Evolutionary conservation across 2,888 invertebrate species (phyloP).

Genomic region (Pseudococcus viburni): DNA sequence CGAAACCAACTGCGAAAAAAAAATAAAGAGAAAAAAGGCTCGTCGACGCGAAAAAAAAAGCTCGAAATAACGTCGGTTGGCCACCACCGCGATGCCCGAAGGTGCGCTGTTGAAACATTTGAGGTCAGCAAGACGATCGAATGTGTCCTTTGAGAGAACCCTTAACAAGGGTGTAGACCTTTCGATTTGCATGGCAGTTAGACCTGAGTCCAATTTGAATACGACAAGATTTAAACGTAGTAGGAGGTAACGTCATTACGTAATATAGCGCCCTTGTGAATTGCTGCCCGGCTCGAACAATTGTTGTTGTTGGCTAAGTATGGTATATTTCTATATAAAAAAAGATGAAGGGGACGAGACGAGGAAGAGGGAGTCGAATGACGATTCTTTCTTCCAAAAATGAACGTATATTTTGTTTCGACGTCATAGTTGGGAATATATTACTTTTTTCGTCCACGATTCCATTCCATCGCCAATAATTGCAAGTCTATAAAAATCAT

Average conservation of each 20-base stretch:
- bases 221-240: constrained; percentile 61
- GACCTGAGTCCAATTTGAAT: constrained; percentile 61
- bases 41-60: not conserved
- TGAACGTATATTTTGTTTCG: not conserved
- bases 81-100: not conserved
- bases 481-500: not conserved
- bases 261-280: constrained; percentile 52
- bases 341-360: not conserved
- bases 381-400: not conserved
- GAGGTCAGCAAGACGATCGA: constrained; percentile 59
- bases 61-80: not conserved
- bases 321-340: not conserved
- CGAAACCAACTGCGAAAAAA: not conserved
- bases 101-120: constrained; percentile 17
- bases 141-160: constrained; percentile 63
- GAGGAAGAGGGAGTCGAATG: not conserved
- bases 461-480: not conserved
- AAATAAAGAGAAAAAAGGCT: not conserved
- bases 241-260: constrained; percentile 61
- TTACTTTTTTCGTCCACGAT: not conserved
- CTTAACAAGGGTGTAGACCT: constrained; percentile 61
- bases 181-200: constrained; percentile 50
- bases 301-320: not conserved
- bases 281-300: not conserved
- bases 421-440: not conserved